These are phyloP conservation scores for Hermaeophaga mercurialis DNA, from an alignment of 2,888 invertebrate genomes.

Conservation along the genomic window DNA sequence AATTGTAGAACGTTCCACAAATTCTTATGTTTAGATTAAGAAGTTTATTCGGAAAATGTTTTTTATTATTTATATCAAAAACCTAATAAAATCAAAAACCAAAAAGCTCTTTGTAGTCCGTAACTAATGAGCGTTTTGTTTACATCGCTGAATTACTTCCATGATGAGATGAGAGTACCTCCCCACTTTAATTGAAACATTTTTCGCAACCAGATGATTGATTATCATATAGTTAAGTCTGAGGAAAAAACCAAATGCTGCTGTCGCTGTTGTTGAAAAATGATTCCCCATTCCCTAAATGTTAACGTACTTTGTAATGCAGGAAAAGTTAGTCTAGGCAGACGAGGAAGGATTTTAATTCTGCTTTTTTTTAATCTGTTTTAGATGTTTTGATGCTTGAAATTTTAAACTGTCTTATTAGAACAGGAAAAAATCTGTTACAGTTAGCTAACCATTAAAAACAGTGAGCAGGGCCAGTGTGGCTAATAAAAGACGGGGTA, in stretches of 20 bases:
- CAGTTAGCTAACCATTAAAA: no score
- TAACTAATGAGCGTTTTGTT: slow-evolving; percentile 19
- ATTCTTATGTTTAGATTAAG: no score
- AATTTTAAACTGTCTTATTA: no score
- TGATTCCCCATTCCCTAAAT: slow-evolving; percentile 6
- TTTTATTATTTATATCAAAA: no score
- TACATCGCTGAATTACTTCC: slow-evolving; percentile 8
- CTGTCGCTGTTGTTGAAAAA: slow-evolving; percentile 26
- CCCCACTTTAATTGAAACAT: slow-evolving; percentile 23
- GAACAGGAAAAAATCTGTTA: no score
- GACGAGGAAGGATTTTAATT: background rate
- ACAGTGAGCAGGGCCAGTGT: no score
- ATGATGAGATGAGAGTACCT: slow-evolving; percentile 18
- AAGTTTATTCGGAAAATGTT: no score
- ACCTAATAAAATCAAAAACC: no score
- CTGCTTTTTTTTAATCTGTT: background rate
- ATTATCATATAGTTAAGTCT: slow-evolving; percentile 23
- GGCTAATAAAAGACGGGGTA: no score
- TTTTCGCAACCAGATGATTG: slow-evolving; percentile 26
- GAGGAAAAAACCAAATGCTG: slow-evolving; percentile 18
- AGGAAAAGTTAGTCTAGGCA: slow-evolving; percentile 4
- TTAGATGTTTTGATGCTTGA: background rate
- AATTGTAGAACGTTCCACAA: no score
- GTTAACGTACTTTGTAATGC: slow-evolving; percentile 6
- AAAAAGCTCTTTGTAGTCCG: no score